These are phyloP conservation scores for Etheostoma perlongum DNA, from an alignment of 2,797 vertebrate genomes.

Conservation along the genomic window DNA sequence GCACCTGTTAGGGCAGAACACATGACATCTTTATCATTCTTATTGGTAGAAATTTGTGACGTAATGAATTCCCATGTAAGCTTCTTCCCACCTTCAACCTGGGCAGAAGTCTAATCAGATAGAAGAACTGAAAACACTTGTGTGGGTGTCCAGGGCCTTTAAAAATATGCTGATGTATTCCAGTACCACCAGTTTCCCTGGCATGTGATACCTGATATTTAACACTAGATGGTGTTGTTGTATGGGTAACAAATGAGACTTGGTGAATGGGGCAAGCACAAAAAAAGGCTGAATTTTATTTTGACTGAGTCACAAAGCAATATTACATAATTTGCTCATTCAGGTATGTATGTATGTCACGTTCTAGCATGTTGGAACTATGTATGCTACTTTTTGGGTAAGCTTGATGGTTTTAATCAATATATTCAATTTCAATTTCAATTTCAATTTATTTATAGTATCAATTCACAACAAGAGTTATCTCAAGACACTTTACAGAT, in stretches of 20 bases:
- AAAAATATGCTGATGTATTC: background rate
- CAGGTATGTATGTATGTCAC: background rate
- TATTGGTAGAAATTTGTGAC: no score
- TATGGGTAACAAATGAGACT: background rate
- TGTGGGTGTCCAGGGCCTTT: no score
- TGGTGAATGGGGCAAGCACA: background rate
- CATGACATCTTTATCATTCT: no score
- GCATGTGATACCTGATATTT: background rate
- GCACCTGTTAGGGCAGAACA: no score
- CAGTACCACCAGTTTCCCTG: background rate
- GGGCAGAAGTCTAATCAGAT: no score
- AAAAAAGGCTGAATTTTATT: background rate
- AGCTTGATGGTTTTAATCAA: background rate
- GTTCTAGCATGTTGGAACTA: background rate
- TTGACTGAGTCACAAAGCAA: background rate
- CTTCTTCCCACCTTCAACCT: no score
- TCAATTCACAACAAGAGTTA: no score
- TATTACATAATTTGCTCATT: background rate
- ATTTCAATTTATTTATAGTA: no score
- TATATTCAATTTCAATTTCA: no score
- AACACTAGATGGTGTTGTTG: constrained; percentile 35
- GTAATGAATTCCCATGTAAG: no score
- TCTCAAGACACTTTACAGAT: no score
- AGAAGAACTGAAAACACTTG: no score
- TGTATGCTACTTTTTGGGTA: background rate